Base-by-base conservation (phyloP, 2,797 vertebrate genomes). In the Hemibagrus guttatus region DNA sequence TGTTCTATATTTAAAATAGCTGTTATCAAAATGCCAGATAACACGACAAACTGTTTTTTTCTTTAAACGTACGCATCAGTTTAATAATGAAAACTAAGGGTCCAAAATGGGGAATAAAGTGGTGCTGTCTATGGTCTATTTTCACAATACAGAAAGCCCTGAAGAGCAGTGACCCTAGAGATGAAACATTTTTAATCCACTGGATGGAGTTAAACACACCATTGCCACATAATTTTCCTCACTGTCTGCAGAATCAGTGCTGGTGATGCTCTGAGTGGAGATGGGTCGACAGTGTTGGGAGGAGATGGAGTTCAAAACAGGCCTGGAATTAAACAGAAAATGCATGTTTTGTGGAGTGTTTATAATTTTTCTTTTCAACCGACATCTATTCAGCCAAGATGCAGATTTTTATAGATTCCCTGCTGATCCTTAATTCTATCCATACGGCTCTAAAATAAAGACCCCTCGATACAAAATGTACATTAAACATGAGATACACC, bases 251-350 rank as follows among this genome's bases (percentile, higher is more conserved):
- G 98, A 99, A 95, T 99, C 98, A 1, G 98, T 99, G 97, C 98
- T 99, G 96, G 98, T 99, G 95, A 99, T 97, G 95, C 98, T 99
- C 93, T 99, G 98, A 35, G 98, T 98, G 90, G 98, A 99, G 94
- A 98, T 96, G 75, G 98, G 98, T 84, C 98, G 97, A 92, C 97
- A 99, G 90, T 97, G 97, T 88, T 97, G 97, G 68, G 97, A 96
- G 26, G 97, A 96, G 92, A 97, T 94, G 14, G 97, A 95, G 84
- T 96, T 98, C 94, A 98, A 95, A 23, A 92, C 92, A 81, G 97
- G 95, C 92, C 98, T 99, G 94, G 23, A 91, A 84, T 80, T 86
- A 52, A 63, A 89, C 88, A 87, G 8, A 84, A 71, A 87, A 84
- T 23, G 26, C 6, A 52, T 28, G 31, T 2, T 64, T 68, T 17